Conservation (phyloP, 2,888 invertebrate species). For the Dasypogon diadema region DNA sequence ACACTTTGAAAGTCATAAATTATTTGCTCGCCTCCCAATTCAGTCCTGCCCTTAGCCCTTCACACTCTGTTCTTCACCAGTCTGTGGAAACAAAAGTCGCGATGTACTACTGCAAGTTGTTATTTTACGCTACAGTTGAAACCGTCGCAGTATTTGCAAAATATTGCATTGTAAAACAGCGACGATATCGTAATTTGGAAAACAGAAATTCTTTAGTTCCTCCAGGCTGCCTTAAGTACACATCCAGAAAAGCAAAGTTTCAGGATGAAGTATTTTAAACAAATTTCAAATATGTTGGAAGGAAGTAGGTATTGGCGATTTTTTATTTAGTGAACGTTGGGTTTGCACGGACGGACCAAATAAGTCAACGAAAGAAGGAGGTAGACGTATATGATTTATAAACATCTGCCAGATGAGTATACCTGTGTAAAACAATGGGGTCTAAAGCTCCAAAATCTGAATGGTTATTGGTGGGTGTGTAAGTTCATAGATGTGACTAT, state of each 20-base stretch:
- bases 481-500: too few species aligned
- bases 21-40: conserved; percentile 39
- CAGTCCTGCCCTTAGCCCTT: neutral
- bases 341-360: too few species aligned
- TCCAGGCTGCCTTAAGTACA: conserved; percentile 3
- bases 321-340: too few species aligned
- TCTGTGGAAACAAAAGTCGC: conserved; percentile 32
- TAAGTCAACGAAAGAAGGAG: too few species aligned
- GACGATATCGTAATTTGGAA: conserved; percentile 25
- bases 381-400: too few species aligned
- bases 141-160: conserved; percentile 47
- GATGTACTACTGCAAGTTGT: conserved; percentile 38
- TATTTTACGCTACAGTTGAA: conserved; percentile 44
- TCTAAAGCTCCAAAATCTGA: too few species aligned
- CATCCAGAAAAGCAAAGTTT: neutral
- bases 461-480: too few species aligned
- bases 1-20: conserved; percentile 50
- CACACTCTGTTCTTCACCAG: neutral
- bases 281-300: conserved; percentile 53
- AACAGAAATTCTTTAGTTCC: conserved; percentile 9
- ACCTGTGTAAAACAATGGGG: too few species aligned
- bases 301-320: neutral
- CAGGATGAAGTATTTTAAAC: conserved; percentile 57
- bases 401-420: too few species aligned
- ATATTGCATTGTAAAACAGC: conserved; percentile 38